Evolutionary conservation across 1,140 invertebrate genomes (phyloP).

Genomic region (Solen grandis): DNA sequence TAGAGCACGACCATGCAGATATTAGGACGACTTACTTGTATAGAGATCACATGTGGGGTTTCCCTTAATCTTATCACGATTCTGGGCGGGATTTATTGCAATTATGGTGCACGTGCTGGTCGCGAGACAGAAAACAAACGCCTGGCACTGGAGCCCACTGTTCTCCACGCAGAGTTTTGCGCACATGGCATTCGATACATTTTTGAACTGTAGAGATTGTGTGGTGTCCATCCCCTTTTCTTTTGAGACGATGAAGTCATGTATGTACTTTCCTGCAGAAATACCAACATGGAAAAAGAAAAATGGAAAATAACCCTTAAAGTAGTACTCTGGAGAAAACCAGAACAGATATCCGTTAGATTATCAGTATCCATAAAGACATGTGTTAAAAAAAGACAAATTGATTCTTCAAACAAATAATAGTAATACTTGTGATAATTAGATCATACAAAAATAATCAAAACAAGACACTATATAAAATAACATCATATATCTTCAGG

Average conservation of each 20-base stretch:
- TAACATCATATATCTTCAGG: no score
- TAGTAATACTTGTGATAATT: background rate
- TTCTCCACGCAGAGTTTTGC: conserved; percentile 48
- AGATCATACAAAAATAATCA: background rate
- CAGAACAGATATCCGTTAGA: background rate
- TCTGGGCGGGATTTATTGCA: background rate
- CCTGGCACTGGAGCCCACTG: conserved; percentile 16
- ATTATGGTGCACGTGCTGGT: conserved; percentile 4
- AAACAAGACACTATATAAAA: no score
- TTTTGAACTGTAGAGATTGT: conserved; percentile 4
- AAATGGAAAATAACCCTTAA: conserved; percentile 4
- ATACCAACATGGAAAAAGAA: conserved; percentile 19
- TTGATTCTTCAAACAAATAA: background rate
- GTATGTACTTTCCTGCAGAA: conserved; percentile 4
- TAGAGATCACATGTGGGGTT: conserved; percentile 37
- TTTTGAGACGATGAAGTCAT: no score
- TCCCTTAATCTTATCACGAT: conserved; percentile 12
- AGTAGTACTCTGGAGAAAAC: background rate
- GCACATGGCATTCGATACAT: conserved; percentile 35
- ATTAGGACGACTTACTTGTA: no score
- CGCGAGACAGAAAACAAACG: conserved; percentile 29
- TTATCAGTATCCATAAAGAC: background rate
- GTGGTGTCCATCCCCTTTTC: no score
- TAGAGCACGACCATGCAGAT: no score
- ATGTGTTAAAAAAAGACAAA: background rate